Evolutionary conservation across 1,140 invertebrate genomes (phyloP), one percentile per base, ranked within the genome.

Genomic region (Aphidius ervi): DNA sequence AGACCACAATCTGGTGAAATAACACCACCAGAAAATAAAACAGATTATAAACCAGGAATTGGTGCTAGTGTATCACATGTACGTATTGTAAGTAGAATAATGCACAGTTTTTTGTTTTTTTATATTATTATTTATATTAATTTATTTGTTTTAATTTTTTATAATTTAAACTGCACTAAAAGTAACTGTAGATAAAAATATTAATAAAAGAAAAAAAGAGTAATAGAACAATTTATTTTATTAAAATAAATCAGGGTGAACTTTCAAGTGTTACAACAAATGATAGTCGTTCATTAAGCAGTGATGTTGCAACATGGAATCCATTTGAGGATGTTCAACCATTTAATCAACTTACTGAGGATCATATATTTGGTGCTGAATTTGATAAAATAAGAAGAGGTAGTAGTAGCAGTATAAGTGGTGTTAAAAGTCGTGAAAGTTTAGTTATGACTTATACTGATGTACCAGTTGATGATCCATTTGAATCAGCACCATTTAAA

Each of bases 291-390:
- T 85, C 84, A 45, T 70, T 87, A 39, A 88, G 85, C 56, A 82
- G 81, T 37, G 84, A 86, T 66, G 81, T 88, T 31, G 82, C 82
- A 4, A 85, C 88, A 64, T 93, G 90, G 90, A 93, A 93, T 82
- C 91, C 91, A 23, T 93, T 93, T 70, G 88, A 88, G 69, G 88
- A 90, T 70, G 78, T 83, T 53, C 79, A 83, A 41, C 84, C 85
- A n/a, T 92, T 92, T 72, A 86, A 83, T 73, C 84, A 87, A 68
- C 83, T 91, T 74, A 88, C 87, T 3, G 92, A 93, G 69, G 91
- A 93, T 81, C 86, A 90, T 67, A 87, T 92, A 67, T 93, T 93
- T 78, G 91, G 91, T 58, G 89, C 88, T 37, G 91, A 93, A 78
- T 93, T 93, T 76, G 91, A 93, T 71, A 90, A 89, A 77, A 90